Evolutionary conservation across 2,113 vertebrate genomes (phyloP), one percentile per base, ranked within the genome.

Genomic region (Rallus limicola): DNA sequence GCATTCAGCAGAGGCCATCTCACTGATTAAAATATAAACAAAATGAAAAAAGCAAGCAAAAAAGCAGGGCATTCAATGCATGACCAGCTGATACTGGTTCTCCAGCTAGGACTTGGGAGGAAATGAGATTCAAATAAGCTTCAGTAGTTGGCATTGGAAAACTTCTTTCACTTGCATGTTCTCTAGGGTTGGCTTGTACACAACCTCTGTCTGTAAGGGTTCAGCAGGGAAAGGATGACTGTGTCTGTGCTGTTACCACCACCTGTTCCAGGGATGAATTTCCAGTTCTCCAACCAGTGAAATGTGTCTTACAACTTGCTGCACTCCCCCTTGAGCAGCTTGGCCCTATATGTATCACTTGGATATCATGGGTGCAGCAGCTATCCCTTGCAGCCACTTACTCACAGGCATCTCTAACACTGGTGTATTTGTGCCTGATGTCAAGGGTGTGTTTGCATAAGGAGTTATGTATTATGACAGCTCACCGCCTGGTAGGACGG

Each of bases 391-490:
- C 82, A 90, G 38, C 28, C 52, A 20, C 80, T 63, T 59, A 50
- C 24, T 77, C 63, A 58, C 38, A 81, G 76, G 36, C 5, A 1
- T 52, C 56, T 88, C 36, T 78, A 64, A 63, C 38, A 17, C 13
- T 55, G n/a, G 28, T 42, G 36, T 52, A 18, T 64, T 84, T 92
- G 33, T 71, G 59, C 0, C 2, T 71, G 64, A 24, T 91, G 83
- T 69, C 88, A 84, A 84, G 72, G 42, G 68, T n/a, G 56, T 78
- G 91, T 95, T 94, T 93, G 72, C 56, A 31, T 28, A 86, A 86
- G 34, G 65, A 82, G 76, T 34, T 91, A 68, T 71, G 62, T 75
- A 52, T 91, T 92, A 44, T 92, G 88, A 95, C 94, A 92, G 83
- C 83, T 95, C 38, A 11, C 62, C 6, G 12, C 77, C 77, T 89